Percentiles rank a stretch among this genome's conserved stretches.
Conservation (phyloP, 2,113 vertebrate species). For the Capricornis sumatraensis region DNA sequence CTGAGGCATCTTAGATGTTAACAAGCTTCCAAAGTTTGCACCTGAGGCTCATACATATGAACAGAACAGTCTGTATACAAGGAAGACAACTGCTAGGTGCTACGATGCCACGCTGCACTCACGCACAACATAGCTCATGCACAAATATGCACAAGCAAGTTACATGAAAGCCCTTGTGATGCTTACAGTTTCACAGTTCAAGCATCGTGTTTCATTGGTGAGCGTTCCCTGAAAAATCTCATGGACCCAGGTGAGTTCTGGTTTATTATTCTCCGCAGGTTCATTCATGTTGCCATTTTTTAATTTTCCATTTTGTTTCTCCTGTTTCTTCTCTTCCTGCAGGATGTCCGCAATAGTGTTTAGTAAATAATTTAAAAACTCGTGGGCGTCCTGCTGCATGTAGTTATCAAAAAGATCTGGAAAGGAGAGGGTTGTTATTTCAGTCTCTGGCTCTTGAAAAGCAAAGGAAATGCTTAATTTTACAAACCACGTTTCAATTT, state of each 20-base stretch:
- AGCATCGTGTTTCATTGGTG: constrained; percentile 98
- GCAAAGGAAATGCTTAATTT: not conserved
- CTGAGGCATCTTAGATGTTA: not conserved
- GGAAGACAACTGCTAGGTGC: too few relatives aligned
- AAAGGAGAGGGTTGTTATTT: constrained; percentile 64
- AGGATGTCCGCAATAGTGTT: constrained; percentile 98
- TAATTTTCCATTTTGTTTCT: constrained; percentile 94
- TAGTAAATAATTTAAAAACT: constrained; percentile 98
- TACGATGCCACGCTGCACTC: fast-evolving
- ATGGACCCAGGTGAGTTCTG: constrained; percentile 96
- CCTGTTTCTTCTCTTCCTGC: constrained; percentile 98
- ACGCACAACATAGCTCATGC: not conserved
- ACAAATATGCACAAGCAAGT: not conserved
- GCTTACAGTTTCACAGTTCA: constrained; percentile 98
- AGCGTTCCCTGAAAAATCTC: constrained; percentile 99
- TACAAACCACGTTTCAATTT: not conserved
- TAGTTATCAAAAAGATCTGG: constrained; percentile 99
- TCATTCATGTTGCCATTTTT: constrained; percentile 93
- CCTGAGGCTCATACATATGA: not conserved
- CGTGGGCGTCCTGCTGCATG: constrained; percentile 98
- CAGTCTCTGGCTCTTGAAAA: constrained; percentile 13
- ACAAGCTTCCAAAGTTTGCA: not conserved
- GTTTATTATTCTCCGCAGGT: constrained; percentile 88
- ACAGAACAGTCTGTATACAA: fast-evolving
- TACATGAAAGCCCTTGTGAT: not conserved